These are phyloP conservation scores for Eulemur albifrons DNA, from an alignment of 2,797 vertebrate species.

Conservation along the genomic window DNA sequence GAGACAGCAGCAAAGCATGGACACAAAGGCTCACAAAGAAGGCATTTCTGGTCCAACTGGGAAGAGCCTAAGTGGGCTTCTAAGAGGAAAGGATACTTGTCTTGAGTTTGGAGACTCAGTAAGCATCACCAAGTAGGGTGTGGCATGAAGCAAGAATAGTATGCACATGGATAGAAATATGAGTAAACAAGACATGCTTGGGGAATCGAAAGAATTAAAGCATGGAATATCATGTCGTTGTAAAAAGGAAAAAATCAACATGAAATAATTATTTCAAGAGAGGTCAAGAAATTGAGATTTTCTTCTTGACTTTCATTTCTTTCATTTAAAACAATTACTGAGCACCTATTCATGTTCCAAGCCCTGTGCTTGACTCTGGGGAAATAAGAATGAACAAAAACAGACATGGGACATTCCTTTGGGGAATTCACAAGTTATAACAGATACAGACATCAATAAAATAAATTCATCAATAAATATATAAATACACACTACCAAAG, in stretches of 20 bases:
- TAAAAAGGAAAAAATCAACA: background rate
- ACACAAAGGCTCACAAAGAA: background rate
- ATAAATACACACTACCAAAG: background rate
- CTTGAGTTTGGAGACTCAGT: background rate
- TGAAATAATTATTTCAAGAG: slow-evolving; percentile 14
- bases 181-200: background rate
- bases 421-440: background rate
- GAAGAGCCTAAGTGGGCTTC: background rate
- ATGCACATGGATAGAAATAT: background rate
- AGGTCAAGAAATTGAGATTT: background rate
- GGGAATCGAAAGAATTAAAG: background rate
- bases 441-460: background rate
- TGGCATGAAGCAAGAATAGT: background rate
- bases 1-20: background rate
- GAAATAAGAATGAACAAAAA: background rate
- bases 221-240: background rate
- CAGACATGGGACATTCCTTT: background rate
- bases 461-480: background rate
- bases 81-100: background rate
- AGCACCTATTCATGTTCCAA: background rate
- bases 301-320: background rate
- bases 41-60: background rate
- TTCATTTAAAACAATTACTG: background rate
- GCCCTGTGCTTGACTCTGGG: background rate
- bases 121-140: background rate